phyloP scores from a whole-genome alignment of 2,888 invertebrate species.

The Acanthoscelides obtectus region DNA sequence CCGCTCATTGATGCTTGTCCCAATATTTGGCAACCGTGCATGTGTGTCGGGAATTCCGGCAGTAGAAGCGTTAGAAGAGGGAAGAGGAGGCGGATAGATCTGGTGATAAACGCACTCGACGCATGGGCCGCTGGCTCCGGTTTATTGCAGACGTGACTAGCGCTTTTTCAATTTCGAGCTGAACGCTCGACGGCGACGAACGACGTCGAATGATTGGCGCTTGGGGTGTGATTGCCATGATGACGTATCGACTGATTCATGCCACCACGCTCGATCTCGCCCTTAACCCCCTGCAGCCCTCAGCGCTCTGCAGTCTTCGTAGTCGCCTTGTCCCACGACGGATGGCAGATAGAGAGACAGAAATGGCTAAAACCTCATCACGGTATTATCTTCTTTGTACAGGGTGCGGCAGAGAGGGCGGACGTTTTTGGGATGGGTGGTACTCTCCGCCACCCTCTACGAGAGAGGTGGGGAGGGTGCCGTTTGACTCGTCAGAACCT shows the following conservation, averaged over 20 bases:
- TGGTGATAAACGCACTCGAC: slow-evolving; percentile 47
- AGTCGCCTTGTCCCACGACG: background rate
- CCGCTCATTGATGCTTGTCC: too few species aligned
- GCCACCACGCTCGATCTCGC: background rate
- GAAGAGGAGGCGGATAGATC: background rate
- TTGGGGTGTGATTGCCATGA: slow-evolving; percentile 50
- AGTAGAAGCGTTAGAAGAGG: background rate
- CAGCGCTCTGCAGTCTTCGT: background rate
- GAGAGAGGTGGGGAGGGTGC: too few species aligned
- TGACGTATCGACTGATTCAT: slow-evolving; percentile 47
- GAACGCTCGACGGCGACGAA: slow-evolving; percentile 14
- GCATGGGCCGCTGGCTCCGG: slow-evolving; percentile 45
- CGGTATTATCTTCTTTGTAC: too few species aligned
- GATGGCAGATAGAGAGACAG: too few species aligned
- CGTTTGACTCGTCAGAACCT: too few species aligned
- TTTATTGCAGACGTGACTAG: slow-evolving; percentile 50
- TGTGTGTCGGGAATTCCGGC: background rate
- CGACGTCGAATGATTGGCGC: slow-evolving; percentile 47
- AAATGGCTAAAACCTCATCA: too few species aligned
- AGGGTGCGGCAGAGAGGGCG: too few species aligned
- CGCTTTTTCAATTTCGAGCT: slow-evolving; percentile 50
- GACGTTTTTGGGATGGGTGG: too few species aligned
- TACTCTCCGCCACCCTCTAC: too few species aligned
- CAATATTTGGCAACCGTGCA: background rate
- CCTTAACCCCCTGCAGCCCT: too few species aligned